phyloP scores from a whole-genome alignment of 2,888 invertebrate species.

The Biston stratarius region DNA sequence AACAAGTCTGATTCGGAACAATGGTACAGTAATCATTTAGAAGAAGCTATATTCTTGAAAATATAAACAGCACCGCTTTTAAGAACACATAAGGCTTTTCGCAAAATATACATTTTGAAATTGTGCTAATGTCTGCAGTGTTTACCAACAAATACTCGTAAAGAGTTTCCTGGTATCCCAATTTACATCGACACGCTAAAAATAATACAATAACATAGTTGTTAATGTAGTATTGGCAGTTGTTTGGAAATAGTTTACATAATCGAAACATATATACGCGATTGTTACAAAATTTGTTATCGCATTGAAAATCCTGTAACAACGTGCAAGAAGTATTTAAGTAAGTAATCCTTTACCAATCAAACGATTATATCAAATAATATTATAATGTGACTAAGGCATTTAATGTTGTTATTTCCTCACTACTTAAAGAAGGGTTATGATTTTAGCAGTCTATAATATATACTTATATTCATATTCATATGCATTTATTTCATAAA shows the following conservation, averaged over 20 bases:
- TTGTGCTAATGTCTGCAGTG: conserved; percentile 1
- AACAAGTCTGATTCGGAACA: too few relatives aligned
- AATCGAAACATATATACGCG: conserved; percentile 7
- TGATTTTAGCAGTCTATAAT: too few relatives aligned
- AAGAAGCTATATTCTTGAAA: too few relatives aligned
- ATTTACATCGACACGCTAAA: conserved; percentile 21
- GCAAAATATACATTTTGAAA: conserved; percentile 1
- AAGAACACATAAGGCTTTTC: background rate
- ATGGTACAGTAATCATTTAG: too few relatives aligned
- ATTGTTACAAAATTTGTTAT: conserved; percentile 2
- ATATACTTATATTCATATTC: too few relatives aligned
- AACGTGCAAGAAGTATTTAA: background rate
- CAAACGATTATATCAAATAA: background rate
- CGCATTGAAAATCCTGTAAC: background rate
- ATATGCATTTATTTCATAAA: too few relatives aligned
- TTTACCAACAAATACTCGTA: conserved; percentile 2
- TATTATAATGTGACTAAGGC: background rate
- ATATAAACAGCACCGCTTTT: background rate
- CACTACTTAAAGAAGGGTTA: too few relatives aligned
- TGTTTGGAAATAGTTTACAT: conserved; percentile 10
- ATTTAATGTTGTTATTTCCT: too few relatives aligned
- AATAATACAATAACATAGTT: conserved; percentile 3
- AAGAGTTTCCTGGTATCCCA: conserved; percentile 6
- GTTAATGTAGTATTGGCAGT: background rate
- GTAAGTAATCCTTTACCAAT: background rate